phyloP scores from a whole-genome alignment of 1,140 invertebrate species.

The Atopsyche davidsoni region DNA sequence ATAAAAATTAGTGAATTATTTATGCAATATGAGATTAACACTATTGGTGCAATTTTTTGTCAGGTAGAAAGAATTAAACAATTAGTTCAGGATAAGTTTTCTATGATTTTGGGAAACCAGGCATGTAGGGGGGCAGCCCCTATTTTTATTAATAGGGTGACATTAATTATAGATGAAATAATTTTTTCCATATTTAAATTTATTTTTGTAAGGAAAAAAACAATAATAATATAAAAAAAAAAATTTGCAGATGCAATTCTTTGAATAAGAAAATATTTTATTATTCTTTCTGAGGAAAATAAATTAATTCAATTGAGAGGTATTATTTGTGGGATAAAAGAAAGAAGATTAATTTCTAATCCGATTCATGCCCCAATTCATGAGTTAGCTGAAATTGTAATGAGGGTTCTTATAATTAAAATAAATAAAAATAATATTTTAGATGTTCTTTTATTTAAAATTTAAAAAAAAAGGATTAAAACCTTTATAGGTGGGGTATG shows the following conservation, averaged over 20 bases:
- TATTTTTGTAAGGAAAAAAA: too few relatives aligned
- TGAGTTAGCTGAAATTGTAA: conserved; percentile 45
- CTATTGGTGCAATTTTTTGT: conserved; percentile 50
- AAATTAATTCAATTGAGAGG: conserved; percentile 42
- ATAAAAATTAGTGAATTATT: conserved; percentile 37
- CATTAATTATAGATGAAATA: too few relatives aligned
- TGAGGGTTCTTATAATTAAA: conserved; percentile 41
- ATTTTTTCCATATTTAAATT: too few relatives aligned
- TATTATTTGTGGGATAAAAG: conserved; percentile 46
- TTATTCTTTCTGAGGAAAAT: conserved; percentile 38
- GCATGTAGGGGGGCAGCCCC: conserved; percentile 45
- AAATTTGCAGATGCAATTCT: too few relatives aligned
- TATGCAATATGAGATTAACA: conserved; percentile 40
- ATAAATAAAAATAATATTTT: conserved; percentile 26
- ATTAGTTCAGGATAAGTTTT: conserved; percentile 42
- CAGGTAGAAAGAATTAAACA: conserved; percentile 44
- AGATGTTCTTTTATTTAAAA: conserved; percentile 38
- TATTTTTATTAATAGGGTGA: conserved; percentile 43
- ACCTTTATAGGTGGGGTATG: conserved; percentile 46
- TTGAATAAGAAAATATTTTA: conserved; percentile 50
- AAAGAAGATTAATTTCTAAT: conserved; percentile 51
- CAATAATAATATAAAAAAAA: too few relatives aligned
- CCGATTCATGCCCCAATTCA: conserved; percentile 49
- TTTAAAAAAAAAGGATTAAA: conserved; percentile 44
- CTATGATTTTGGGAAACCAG: conserved; percentile 47